Conservation (phyloP, 2,888 invertebrate species). For the Latheticus oryzae region DNA sequence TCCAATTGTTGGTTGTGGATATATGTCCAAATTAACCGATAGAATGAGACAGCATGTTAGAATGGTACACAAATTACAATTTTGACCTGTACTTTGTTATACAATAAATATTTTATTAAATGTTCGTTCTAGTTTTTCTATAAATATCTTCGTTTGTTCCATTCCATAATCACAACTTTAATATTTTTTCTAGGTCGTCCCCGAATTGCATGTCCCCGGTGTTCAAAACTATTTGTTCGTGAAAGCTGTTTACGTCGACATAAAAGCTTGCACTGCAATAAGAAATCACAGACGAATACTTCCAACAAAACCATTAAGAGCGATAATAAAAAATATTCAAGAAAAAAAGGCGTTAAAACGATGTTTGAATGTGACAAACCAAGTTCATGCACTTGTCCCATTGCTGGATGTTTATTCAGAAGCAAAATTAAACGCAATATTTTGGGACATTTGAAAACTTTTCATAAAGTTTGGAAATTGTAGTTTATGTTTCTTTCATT, state of each 20-base stretch:
- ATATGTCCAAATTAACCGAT: slow-evolving; percentile 55
- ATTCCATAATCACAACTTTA: no score
- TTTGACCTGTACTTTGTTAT: slow-evolving; percentile 8
- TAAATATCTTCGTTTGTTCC: no score
- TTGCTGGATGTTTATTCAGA: slow-evolving; percentile 2
- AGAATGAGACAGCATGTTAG: slow-evolving; percentile 55
- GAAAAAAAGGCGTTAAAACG: no score
- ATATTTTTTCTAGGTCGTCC: no score
- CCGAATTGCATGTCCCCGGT: no score
- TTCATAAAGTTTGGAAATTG: slow-evolving; percentile 17
- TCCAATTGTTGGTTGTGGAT: slow-evolving; percentile 52
- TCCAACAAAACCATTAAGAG: no score
- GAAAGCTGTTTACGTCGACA: no score
- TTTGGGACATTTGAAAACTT: slow-evolving; percentile 1
- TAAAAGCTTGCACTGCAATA: no score
- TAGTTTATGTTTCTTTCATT: slow-evolving; percentile 3
- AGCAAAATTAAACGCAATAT: slow-evolving; percentile 5
- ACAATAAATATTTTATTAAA: slow-evolving; percentile 11
- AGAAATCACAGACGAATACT: no score
- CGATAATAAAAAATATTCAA: no score
- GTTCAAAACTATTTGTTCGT: no score
- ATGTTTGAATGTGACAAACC: slow-evolving; percentile 40
- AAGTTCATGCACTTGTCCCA: background rate
- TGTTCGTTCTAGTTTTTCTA: slow-evolving; percentile 12
- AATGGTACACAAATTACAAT: slow-evolving; percentile 52